phyloP scores from a whole-genome alignment of 2,113 vertebrate species.

The Crocuta crocuta region DNA sequence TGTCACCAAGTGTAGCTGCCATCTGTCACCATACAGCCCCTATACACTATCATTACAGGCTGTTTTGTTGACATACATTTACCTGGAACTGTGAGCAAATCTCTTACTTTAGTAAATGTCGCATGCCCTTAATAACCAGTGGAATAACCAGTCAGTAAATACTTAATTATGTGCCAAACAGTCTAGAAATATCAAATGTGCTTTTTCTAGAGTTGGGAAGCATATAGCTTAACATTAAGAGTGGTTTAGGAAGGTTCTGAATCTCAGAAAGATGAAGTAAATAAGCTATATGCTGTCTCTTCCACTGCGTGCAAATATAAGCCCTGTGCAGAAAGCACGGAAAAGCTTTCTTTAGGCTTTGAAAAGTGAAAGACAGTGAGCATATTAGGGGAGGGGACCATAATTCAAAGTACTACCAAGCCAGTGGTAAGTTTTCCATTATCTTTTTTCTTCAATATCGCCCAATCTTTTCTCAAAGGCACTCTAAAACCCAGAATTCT shows the following conservation, averaged over 20 bases:
- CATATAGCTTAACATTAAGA: not conserved
- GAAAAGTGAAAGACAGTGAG: not conserved
- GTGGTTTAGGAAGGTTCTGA: not conserved
- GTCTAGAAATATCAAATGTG: not conserved
- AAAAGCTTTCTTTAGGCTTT: not conserved
- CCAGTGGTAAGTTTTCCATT: not conserved
- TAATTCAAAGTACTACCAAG: not conserved
- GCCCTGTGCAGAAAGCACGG: not conserved
- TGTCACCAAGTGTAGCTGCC: not conserved
- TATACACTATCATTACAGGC: not conserved
- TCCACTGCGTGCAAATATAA: no score
- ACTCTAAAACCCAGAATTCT: not conserved
- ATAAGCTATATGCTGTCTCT: not conserved
- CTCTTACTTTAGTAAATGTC: not conserved
- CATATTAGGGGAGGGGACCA: not conserved
- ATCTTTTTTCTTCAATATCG: not conserved
- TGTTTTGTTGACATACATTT: not conserved
- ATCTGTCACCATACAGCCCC: not conserved
- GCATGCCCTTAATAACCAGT: not conserved
- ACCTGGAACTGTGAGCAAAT: not conserved
- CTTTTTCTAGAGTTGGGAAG: not conserved
- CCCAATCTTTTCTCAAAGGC: not conserved
- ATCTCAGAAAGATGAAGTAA: not conserved
- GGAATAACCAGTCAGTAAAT: not conserved
- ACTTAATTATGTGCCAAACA: not conserved